phyloP scores from a whole-genome alignment of 2,888 invertebrate species.

The Chaetoderma sp. region DNA sequence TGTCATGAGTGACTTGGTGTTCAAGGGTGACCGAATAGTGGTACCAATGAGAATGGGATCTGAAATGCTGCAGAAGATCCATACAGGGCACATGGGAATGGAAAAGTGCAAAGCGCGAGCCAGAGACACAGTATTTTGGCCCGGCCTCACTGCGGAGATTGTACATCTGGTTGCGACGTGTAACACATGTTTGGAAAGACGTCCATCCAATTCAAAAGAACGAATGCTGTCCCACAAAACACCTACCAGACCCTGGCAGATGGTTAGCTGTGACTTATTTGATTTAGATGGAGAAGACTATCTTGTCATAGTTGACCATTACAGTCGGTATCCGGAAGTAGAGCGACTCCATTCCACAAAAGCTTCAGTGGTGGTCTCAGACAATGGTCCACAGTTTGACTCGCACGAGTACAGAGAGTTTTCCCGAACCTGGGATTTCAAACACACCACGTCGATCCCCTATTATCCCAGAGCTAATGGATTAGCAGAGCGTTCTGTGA shows the following conservation, averaged over 20 bases:
- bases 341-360: slow-evolving; percentile 13
- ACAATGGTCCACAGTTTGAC: slow-evolving; percentile 27
- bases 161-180: slow-evolving; percentile 26
- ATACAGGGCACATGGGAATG: slow-evolving; percentile 38
- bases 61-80: slow-evolving; percentile 21
- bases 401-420: slow-evolving; percentile 11
- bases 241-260: slow-evolving; percentile 28
- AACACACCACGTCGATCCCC: slow-evolving; percentile 15
- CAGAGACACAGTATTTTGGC: slow-evolving; percentile 37
- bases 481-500: slow-evolving; percentile 9
- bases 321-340: slow-evolving; percentile 31
- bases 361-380: slow-evolving; percentile 20
- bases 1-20: background rate
- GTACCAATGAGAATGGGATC: background rate
- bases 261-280: slow-evolving; percentile 30
- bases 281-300: slow-evolving; percentile 19
- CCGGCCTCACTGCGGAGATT: slow-evolving; percentile 30
- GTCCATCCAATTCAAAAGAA: slow-evolving; percentile 22
- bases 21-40: slow-evolving; percentile 8
- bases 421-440: slow-evolving; percentile 7
- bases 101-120: slow-evolving; percentile 32
- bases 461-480: slow-evolving; percentile 14
- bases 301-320: slow-evolving; percentile 35
- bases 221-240: slow-evolving; percentile 19
- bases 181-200: slow-evolving; percentile 19